These are phyloP conservation scores for Sebastes schlegelii DNA, from an alignment of 2,113 vertebrate species.

Conservation along the genomic window DNA sequence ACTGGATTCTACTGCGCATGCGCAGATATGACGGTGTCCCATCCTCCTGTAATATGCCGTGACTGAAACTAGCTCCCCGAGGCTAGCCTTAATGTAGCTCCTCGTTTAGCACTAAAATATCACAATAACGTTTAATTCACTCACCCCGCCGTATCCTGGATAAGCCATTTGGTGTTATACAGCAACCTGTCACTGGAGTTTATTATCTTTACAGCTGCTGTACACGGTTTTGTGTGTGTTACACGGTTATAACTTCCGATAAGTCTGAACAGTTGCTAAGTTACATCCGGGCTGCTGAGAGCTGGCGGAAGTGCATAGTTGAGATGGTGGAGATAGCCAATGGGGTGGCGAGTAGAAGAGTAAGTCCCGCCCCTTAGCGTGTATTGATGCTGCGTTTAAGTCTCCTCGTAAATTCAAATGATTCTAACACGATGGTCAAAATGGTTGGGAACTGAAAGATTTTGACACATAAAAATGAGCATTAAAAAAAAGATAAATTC, in stretches of 20 bases:
- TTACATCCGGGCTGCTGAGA: slow-evolving; percentile 44
- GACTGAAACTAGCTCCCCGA: neutral
- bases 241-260: slow-evolving; percentile 51
- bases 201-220: neutral
- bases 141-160: slow-evolving; percentile 80
- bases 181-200: neutral
- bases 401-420: neutral
- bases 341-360: neutral
- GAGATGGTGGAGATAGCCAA: slow-evolving; percentile 35
- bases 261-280: slow-evolving; percentile 3
- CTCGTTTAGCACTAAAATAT: neutral
- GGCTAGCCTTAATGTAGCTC: neutral
- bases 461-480: neutral
- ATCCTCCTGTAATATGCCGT: too few relatives aligned
- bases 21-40: too few relatives aligned
- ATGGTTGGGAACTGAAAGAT: neutral
- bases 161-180: slow-evolving; percentile 65
- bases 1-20: too few relatives aligned
- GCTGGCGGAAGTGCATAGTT: slow-evolving; percentile 16
- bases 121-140: neutral
- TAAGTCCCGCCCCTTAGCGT: slow-evolving; percentile 8
- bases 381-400: neutral
- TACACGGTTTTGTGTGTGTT: rapidly evolving
- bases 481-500: neutral
- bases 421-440: neutral